Conservation (phyloP, 2,888 invertebrate genomes). For the Xylota segnis region DNA sequence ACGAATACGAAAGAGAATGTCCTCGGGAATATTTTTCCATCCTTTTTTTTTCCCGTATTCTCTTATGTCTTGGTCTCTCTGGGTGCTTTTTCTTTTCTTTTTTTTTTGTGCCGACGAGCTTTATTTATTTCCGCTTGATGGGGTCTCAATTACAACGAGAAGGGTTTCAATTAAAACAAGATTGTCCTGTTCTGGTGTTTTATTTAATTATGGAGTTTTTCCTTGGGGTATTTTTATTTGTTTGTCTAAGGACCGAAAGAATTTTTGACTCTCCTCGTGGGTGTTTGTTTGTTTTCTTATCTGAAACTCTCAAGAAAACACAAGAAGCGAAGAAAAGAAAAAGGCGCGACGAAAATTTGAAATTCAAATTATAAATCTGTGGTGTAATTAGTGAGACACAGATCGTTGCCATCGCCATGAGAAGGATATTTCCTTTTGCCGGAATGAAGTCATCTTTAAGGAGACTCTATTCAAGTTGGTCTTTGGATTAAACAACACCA, state of each 20-base stretch:
- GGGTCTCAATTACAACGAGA: slow-evolving; percentile 75
- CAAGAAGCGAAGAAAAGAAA: background rate
- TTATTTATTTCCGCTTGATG: slow-evolving; percentile 74
- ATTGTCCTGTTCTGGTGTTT: slow-evolving; percentile 74
- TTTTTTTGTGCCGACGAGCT: slow-evolving; percentile 6
- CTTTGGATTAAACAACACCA: slow-evolving; percentile 30
- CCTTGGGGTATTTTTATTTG: slow-evolving; percentile 48
- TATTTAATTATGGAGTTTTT: slow-evolving; percentile 68
- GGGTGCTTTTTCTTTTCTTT: background rate
- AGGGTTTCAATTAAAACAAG: slow-evolving; percentile 77
- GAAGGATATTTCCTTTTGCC: slow-evolving; percentile 10
- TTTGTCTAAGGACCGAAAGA: slow-evolving; percentile 15
- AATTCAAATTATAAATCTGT: slow-evolving; percentile 68
- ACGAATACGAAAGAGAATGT: slow-evolving; percentile 31
- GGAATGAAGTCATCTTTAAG: slow-evolving; percentile 42
- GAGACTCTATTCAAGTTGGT: slow-evolving; percentile 36
- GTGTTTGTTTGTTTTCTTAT: slow-evolving; percentile 32
- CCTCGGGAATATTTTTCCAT: slow-evolving; percentile 57
- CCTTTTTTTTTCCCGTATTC: slow-evolving; percentile 17
- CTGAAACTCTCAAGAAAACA: background rate
- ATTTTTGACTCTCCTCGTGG: slow-evolving; percentile 25
- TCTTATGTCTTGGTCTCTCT: slow-evolving; percentile 1
- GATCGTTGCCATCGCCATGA: slow-evolving; percentile 18
- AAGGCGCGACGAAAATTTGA: slow-evolving; percentile 46
- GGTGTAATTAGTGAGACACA: slow-evolving; percentile 58